Evolutionary conservation across 2,888 invertebrate species (phyloP), one percentile per base, ranked within the genome.

Genomic region (Phalangium opilio): DNA sequence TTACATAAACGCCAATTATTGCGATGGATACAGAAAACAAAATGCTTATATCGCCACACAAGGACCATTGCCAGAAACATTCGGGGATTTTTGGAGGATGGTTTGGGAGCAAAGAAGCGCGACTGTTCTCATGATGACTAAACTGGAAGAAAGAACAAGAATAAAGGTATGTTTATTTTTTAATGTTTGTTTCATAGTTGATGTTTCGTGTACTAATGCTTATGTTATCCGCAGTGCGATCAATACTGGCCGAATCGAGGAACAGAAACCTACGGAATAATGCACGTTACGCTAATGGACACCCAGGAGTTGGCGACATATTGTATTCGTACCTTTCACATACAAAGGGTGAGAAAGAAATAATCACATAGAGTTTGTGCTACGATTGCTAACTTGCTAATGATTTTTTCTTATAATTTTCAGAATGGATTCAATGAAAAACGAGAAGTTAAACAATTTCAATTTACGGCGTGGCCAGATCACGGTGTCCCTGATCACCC

Each of bases 391-490:
- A n/a, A n/a, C n/a, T 27, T 27, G 27, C 27, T n/a, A n/a, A n/a
- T n/a, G n/a, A n/a, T n/a, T n/a, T n/a, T n/a, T 27, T 8, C 8
- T 27, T 27, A 7, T 27, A 27, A 27, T 7, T 27, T 27, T 27
- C 27, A 60, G 58, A 47, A 52, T 14, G 60, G 59, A 10, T 54
- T 54, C 43, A 43, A 56, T 8, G 91, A 93, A 63, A 78, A 87
- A 21, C 77, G 96, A 1, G 96, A 98, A 67, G 81, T 98, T 45
- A 86, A 91, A 60, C 98, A 98, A 65, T 73, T 96, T 58, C 98
- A 98, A 69, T 98, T 96, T 65, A 98, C 96, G 1, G 96, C 96
- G 3, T 98, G 98, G 98, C 96, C 98, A 1, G 98, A 99, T 69
- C 98, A 98, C 63, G 96, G 75, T 2, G 96, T 98, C 3, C 96